A percentile compares a stretch with the other conserved stretches of the same genome.
These are phyloP conservation scores for Drosophila ironensis DNA, from an alignment of 1,140 invertebrate genomes.

Conservation along the genomic window DNA sequence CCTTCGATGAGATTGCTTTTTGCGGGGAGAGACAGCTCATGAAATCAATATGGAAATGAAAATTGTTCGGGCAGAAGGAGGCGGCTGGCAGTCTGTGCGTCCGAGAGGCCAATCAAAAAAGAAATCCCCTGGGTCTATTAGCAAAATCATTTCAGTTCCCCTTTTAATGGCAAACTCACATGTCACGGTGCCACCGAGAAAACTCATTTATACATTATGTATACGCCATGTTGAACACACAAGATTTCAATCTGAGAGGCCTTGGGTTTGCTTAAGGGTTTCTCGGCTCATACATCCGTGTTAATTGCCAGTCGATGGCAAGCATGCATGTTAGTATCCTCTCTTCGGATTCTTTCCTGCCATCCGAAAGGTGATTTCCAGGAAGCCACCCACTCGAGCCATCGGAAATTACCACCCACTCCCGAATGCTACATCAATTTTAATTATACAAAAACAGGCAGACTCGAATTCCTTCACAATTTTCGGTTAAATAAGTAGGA, in stretches of 20 bases:
- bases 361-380: background rate
- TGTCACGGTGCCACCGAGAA: conserved; percentile 37
- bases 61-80: background rate
- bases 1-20: conserved; percentile 42
- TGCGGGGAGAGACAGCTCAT: background rate
- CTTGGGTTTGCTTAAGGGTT: conserved; percentile 11
- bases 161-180: conserved; percentile 43
- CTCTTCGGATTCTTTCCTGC: background rate
- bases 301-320: conserved; percentile 11
- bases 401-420: background rate
- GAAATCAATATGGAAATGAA: conserved; percentile 43
- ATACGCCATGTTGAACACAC: conserved; percentile 46
- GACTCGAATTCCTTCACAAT: conserved; percentile 11
- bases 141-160: conserved; percentile 51
- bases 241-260: conserved; percentile 28
- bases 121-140: conserved; percentile 48
- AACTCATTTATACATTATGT: conserved; percentile 56
- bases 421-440: conserved; percentile 1
- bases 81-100: background rate
- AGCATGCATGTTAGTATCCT: too few species aligned
- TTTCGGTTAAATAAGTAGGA: conserved; percentile 17
- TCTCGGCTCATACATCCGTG: background rate
- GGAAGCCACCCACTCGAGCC: conserved; percentile 14
- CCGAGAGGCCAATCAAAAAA: conserved; percentile 44
- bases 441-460: conserved; percentile 36